Evolutionary conservation across 2,888 invertebrate genomes (phyloP).

Genomic region (Catocala fraxini): DNA sequence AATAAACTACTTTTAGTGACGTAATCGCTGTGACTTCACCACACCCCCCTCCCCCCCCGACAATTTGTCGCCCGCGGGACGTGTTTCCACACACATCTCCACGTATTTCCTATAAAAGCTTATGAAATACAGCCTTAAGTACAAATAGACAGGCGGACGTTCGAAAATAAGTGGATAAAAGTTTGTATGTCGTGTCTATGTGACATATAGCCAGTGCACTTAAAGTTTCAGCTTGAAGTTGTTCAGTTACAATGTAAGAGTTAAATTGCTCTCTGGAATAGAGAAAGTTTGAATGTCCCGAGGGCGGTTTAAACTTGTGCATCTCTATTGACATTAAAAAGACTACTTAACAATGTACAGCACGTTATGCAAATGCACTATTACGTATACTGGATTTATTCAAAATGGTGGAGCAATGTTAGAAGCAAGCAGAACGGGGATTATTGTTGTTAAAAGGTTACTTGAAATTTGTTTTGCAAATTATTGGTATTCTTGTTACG

Average conservation of each 20-base stretch:
- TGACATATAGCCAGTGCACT: neutral
- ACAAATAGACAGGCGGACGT: too few species aligned
- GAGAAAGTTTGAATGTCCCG: conserved; percentile 12
- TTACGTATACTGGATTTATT: too few species aligned
- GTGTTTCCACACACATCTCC: neutral
- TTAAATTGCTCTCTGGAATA: conserved; percentile 8
- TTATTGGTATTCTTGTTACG: too few species aligned
- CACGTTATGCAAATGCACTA: neutral
- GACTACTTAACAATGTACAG: neutral
- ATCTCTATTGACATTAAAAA: neutral
- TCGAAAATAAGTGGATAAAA: neutral
- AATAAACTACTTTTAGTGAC: conserved; percentile 17
- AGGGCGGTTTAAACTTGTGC: conserved; percentile 9
- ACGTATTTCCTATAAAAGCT: neutral
- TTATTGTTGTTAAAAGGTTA: too few species aligned
- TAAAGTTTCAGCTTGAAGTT: conserved; percentile 9
- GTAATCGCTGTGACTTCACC: conserved; percentile 21
- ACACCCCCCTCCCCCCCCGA: neutral
- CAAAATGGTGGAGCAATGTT: too few species aligned
- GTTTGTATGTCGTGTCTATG: neutral
- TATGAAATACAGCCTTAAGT: neutral
- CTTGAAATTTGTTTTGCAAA: too few species aligned
- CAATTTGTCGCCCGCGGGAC: conserved; percentile 9
- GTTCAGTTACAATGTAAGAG: neutral
- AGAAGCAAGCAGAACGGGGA: too few species aligned